phyloP scores from a whole-genome alignment of 2,888 invertebrate species.

The Conomelus anceps region DNA sequence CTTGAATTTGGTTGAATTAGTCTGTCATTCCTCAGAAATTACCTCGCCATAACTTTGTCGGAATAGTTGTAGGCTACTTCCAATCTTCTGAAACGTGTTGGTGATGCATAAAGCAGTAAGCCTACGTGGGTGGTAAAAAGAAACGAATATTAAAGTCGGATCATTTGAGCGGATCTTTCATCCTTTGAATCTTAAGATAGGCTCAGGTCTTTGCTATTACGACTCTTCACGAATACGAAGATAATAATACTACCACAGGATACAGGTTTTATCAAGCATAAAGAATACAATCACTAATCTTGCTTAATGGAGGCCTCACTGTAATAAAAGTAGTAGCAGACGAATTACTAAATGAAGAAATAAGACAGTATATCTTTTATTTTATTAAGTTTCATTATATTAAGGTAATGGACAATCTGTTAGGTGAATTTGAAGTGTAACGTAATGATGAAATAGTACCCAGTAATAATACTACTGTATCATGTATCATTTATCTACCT shows the following conservation, averaged over 20 bases:
- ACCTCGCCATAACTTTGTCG: no score
- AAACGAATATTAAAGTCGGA: background rate
- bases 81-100: no score
- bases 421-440: no score
- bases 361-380: background rate
- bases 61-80: background rate
- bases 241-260: background rate
- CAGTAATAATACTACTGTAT: no score
- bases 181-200: background rate
- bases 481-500: no score
- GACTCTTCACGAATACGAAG: background rate
- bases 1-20: no score
- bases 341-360: background rate
- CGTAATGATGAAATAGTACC: no score
- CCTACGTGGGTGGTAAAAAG: background rate
- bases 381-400: no score
- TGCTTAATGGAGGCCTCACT: background rate
- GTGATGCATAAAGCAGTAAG: background rate
- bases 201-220: background rate
- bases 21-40: no score
- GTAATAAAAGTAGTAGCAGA: background rate
- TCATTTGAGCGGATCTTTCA: background rate
- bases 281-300: background rate
- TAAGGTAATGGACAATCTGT: background rate
- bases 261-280: background rate